Conservation (phyloP, 2,113 vertebrate species). For the Neogale vison region DNA sequence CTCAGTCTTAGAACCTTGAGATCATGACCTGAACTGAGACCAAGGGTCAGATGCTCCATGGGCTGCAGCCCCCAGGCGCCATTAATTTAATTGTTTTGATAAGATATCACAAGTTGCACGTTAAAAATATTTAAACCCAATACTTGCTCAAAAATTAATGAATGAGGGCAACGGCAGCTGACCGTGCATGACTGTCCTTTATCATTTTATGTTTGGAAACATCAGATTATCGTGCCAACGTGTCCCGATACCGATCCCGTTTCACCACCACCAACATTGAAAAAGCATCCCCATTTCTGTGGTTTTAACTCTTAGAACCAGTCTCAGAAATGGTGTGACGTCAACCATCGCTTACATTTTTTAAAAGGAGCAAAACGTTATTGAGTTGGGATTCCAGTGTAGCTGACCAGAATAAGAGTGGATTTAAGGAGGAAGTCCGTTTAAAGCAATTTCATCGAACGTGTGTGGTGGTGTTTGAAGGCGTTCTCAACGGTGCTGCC, state of each 20-base stretch:
- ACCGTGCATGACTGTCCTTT: not conserved
- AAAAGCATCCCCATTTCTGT: not conserved
- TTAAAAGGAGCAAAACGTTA: not conserved
- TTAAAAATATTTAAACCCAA: not conserved
- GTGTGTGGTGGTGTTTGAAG: rapidly evolving
- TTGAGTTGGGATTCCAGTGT: rapidly evolving
- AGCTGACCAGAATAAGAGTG: rapidly evolving
- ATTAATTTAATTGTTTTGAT: not conserved
- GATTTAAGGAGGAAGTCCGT: not conserved
- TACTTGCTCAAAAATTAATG: not conserved
- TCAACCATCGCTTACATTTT: not conserved
- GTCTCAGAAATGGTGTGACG: rapidly evolving
- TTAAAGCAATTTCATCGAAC: rapidly evolving
- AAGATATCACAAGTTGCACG: rapidly evolving
- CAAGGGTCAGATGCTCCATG: rapidly evolving
- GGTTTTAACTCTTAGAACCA: not conserved
- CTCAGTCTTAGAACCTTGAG: not conserved
- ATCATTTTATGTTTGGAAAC: not conserved
- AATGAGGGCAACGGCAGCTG: not conserved
- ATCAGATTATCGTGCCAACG: rapidly evolving
- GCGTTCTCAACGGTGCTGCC: rapidly evolving
- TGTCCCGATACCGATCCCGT: rapidly evolving
- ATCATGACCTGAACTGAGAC: not conserved
- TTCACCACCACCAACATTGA: not conserved
- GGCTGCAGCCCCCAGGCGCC: not conserved